Evolutionary conservation across 2,797 vertebrate species (phyloP), one percentile per base, ranked within the genome.

Genomic region (Darevskia mixta): DNA sequence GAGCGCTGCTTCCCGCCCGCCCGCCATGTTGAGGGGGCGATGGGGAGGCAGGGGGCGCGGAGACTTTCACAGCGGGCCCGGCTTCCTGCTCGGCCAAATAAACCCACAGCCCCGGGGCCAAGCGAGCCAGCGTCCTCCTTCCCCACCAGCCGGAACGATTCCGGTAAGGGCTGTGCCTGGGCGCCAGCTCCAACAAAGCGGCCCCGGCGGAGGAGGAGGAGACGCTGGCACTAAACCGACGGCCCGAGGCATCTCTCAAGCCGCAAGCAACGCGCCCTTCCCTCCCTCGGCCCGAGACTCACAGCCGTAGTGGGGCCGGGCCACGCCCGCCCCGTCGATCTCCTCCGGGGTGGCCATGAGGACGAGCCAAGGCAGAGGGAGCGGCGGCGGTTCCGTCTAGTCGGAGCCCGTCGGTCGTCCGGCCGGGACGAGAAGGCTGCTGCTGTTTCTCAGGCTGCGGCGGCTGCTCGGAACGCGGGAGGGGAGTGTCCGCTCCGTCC

Each of bases 271-370:
- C 23, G 20, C 67, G 67, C 67, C n/a, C n/a, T 29, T 71, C 27
- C 69, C 69, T n/a, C 27, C 67, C 20, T 64, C 20, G 61, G 61
- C 17, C 61, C 29, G 17, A 1, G 27, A 81, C 88, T 89, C 32
- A 89, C 88, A 89, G 69, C 88, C 88, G 1, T 89, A 89, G 78
- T 89, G 88, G n/a, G 88, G 88, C 58, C 88, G 83, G 41, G 88
- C 88, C 10, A 7, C 55, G 77, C 83, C 77, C 69, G 87, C 77
- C 32, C 66, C 82, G 49, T 89, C 88, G 67, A 1, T 17, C 35
- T 89, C 88, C 78, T 89, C 88, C n/a, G 61, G 2, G 35, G 71
- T 18, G 17, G 87, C 43, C 87, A 88, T 88, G 15, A 8, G 75
- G 67, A 67, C 64, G 49, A 11, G 73, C 15, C 5, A 5, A 43